Evolutionary conservation across 92 coral and sea anemone genomes (phyloP), one percentile per base, ranked within the genome.

Genomic region (Phymanthus crucifer): DNA sequence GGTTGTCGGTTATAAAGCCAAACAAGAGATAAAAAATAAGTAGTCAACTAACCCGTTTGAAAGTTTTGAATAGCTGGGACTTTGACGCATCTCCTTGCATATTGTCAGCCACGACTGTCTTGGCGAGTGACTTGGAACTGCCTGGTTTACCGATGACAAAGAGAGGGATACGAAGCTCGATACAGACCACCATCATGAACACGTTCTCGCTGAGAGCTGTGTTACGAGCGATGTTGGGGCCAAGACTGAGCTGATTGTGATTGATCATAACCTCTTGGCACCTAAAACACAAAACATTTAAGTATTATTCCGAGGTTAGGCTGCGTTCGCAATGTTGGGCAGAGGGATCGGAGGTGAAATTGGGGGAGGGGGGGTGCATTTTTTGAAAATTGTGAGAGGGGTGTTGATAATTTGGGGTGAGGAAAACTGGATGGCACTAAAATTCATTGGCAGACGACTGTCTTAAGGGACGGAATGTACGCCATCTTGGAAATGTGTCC

Each of bases 61-160:
- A 92, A 38, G 71, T 86, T 71, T 71, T 89, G 81, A 89, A 92
- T 10, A 92, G 69, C 58, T 48, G 27, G 9, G 93, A 86, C 72
- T 85, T 87, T 21, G 97, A 87, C 21, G 91, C 91, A 73, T 85
- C 97, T 31, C 93, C 97, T 65, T 89, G 93, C 94, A 90, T 90
- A 67, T 90, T 87, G 73, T 74, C 89, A 64, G 86, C 88, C 4
- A 90, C 94, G 46, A 90, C 94, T 13, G 91, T 88, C 84, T 90
- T 90, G 32, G 94, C 94, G 70, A 90, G 81, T 13, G 94, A 90
- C 74, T 90, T 90, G 18, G 94, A 90, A 76, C 94, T 90, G 37
- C 94, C 94, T 6, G 97, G 97, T 58, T 93, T 93, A 19, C 97
- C 97, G 31, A 93, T 91, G 70, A 93, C 97, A 74, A 93, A 93